Base-by-base conservation (phyloP, 2,113 vertebrate species). In the Catharus minimus region DNA sequence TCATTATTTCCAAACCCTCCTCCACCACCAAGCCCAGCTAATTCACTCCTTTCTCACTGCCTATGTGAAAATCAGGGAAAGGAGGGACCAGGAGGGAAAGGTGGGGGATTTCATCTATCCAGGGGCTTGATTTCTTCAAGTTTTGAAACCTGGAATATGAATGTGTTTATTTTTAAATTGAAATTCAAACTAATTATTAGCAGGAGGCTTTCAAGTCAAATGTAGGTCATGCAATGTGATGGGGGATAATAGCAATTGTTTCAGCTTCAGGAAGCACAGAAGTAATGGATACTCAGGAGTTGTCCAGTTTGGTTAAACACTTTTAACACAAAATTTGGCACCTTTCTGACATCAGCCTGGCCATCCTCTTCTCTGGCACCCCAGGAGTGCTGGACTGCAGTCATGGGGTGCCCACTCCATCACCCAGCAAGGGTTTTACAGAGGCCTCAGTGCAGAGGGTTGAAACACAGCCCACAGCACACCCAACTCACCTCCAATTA, bases 201-300 rank as follows among this genome's bases (percentile, higher is more conserved):
- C 95, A 96, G 92, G 95, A 97, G 94, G 91, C 94, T 97, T 98
- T 97, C 96, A 97, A 97, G 96, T 97, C 73, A 96, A 97, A 98
- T 97, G 95, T 98, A 98, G 97, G 97, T 97, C 97, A 96, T 78
- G 90, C 82, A 85, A 85, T 94, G 84, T 95, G 88, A 95, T 57
- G 91, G 61, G 92, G 92, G 92, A 92, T 97, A 97, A 97, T 86
- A 86, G 95, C 96, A 90, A 97, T 91, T 95, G 96, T 97, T 96
- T 96, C 92, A 88, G 95, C 95, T 96, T 92, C 95, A 82, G 85
- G 88, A 95, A 95, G 88, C 36, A 38, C 77, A 60, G 69, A 92
- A 92, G 77, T 92, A 96, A 96, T 74, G 74, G 95, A 92, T 88
- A 90, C 77, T 94, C 65, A 41, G 73, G 78, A 62, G 86, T 46